A percentile compares a stretch with the other conserved stretches of the same genome.
Conservation (phyloP, 2,113 vertebrate species). For the Corythornis madagascariensis region DNA sequence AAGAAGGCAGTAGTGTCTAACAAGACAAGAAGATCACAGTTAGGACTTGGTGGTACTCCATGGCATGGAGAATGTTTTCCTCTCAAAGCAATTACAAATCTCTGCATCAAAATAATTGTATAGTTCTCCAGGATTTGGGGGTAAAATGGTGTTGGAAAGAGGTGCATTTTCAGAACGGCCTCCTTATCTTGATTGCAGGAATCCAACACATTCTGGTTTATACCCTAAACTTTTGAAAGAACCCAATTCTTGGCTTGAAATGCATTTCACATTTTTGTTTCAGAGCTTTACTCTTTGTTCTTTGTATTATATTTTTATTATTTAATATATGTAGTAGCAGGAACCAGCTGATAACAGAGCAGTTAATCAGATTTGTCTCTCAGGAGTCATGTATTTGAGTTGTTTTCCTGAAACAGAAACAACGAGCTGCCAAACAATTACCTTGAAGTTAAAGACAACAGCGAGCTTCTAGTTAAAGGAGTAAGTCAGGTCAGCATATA, state of each 20-base stretch:
- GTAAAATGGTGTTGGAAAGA: background rate
- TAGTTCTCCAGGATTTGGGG: background rate
- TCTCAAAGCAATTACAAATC: background rate
- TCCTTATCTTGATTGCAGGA: background rate
- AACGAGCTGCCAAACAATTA: background rate
- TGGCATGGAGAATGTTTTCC: background rate
- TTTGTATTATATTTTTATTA: conserved; percentile 23
- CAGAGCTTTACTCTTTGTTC: conserved; percentile 15
- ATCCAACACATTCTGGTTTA: background rate
- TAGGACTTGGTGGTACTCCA: background rate
- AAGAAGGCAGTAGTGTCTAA: background rate
- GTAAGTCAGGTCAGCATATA: conserved; percentile 34
- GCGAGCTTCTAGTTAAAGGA: background rate
- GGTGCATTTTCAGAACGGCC: background rate
- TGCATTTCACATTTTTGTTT: background rate
- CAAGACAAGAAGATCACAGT: background rate
- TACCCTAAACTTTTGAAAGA: background rate
- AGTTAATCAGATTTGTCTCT: conserved; percentile 10
- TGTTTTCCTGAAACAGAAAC: conserved; percentile 29
- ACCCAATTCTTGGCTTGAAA: background rate
- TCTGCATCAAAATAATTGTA: background rate
- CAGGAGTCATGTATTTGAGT: background rate
- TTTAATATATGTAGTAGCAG: background rate
- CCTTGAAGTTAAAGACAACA: conserved; percentile 40
- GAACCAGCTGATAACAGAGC: conserved; percentile 32